Percentiles rank a stretch among this genome's conserved stretches.
phyloP scores from a whole-genome alignment of 1,140 invertebrate species.

The Calliopsis andreniformis region DNA sequence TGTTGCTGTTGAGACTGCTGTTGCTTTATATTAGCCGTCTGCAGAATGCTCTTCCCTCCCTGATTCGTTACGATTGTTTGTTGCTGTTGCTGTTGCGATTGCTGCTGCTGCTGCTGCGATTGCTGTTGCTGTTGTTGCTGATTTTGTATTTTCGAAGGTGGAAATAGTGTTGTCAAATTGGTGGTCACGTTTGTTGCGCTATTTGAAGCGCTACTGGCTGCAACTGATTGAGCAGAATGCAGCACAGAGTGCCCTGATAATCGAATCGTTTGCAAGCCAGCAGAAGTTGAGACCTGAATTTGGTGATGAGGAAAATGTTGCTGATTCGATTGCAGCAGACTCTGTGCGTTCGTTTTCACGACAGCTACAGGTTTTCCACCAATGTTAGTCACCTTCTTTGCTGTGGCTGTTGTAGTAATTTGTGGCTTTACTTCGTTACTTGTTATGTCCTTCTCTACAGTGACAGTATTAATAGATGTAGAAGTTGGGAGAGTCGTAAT shows the following conservation, averaged over 20 bases:
- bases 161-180: constrained; percentile 75
- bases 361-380: constrained; percentile 77
- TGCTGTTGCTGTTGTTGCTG: constrained; percentile 68
- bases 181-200: constrained; percentile 54
- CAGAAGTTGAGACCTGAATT: constrained; percentile 80
- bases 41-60: constrained; percentile 77
- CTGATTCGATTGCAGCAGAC: constrained; percentile 79
- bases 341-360: constrained; percentile 77
- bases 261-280: constrained; percentile 82
- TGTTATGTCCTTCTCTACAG: constrained; percentile 45
- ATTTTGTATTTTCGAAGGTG: constrained; percentile 71
- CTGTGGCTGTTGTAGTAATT: constrained; percentile 45
- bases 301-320: constrained; percentile 79
- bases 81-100: no score
- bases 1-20: constrained; percentile 73
- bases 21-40: constrained; percentile 77
- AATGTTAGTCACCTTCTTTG: constrained; percentile 68
- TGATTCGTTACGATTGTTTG: constrained; percentile 76
- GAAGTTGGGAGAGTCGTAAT: constrained; percentile 46
- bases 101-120: constrained; percentile 64
- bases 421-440: constrained; percentile 46
- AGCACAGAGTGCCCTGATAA: constrained; percentile 81
- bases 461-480: constrained; percentile 23
- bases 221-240: constrained; percentile 72
- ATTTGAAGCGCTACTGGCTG: constrained; percentile 53